Evolutionary conservation across 2,888 invertebrate species (phyloP), one percentile per base, ranked within the genome.

Genomic region (Ichneumoninae sp.): DNA sequence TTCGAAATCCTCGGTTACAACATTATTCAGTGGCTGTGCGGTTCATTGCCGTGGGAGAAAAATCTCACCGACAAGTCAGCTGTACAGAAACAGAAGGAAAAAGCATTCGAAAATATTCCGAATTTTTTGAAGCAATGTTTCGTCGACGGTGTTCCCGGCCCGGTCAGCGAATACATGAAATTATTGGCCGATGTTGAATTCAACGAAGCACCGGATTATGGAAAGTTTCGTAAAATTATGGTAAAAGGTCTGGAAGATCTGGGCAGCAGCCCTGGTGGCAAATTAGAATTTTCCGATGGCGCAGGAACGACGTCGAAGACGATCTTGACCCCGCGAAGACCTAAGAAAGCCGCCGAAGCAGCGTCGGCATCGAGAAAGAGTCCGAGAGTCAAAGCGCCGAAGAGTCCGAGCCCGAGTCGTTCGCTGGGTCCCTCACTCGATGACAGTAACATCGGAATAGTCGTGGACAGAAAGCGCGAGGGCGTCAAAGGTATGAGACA

Each of bases 1-100:
- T 94, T 99, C 22, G 99, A 99, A 94, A 98, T 99, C 88, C 95
- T 99, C 4, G 98, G 96, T 0, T 99, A 98, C 93, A 99, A 99
- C 94, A 95, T 99, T 92, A 95, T 99, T 60, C 97, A 98, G 91
- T 99, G 99, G 99, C 91, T 98, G 60, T 96, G 96, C 33, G 96
- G 97, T 0, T 95, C 95, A 85, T 94, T 99, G 87, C 98, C 98
- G 0, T 99, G 99, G 99, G 97, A 97, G 91, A 95, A 95, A 69
- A 94, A 95, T 8, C 94, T 97, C 16, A 94, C 95, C 26, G 94
- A 95, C 87, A 95, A 96, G 0, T 92, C 94, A 40, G 94, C 94
- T 0, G 97, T 97, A 0, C 97, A 97, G 89, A 95, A 95, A 84
- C 94, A 95, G 88, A 98, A 98, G 91, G 96, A 96, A 86, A 94